phyloP scores from a whole-genome alignment of 2,888 invertebrate genomes.

The Clusia tigrina region DNA sequence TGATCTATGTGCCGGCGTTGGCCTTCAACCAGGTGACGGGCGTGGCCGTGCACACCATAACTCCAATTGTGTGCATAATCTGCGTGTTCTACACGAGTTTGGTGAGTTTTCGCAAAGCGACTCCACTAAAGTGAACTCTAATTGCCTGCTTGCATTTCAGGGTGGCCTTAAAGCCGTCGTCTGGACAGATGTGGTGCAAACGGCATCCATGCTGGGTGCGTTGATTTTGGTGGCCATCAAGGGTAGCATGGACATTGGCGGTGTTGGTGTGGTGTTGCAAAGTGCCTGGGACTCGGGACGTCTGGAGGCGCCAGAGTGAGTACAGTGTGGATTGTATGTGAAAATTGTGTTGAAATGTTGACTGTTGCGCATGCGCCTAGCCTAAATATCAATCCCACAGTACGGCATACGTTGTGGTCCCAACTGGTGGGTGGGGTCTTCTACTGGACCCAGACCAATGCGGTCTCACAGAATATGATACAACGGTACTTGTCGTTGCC shows the following conservation, averaged over 20 bases:
- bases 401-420: slow-evolving; percentile 85
- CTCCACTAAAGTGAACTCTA: neutral
- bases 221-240: slow-evolving; percentile 77
- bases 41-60: slow-evolving; percentile 81
- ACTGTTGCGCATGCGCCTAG: slow-evolving; percentile 68
- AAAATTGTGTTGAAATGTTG: neutral
- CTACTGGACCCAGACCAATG: slow-evolving; percentile 81
- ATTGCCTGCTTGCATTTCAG: too few relatives aligned
- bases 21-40: slow-evolving; percentile 89
- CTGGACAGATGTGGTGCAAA: slow-evolving; percentile 82
- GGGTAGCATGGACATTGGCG: slow-evolving; percentile 78
- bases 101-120: too few relatives aligned
- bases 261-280: slow-evolving; percentile 71
- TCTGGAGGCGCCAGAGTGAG: slow-evolving; percentile 77
- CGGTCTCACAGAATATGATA: slow-evolving; percentile 87
- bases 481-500: slow-evolving; percentile 84
- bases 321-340: slow-evolving; percentile 18
- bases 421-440: slow-evolving; percentile 79
- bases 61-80: slow-evolving; percentile 82
- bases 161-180: slow-evolving; percentile 82
- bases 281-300: slow-evolving; percentile 75
- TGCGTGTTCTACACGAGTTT: slow-evolving; percentile 88
- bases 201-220: slow-evolving; percentile 78
- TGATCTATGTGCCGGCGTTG: slow-evolving; percentile 80
- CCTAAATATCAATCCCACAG: slow-evolving; percentile 78